Evolutionary conservation across 2,888 invertebrate genomes (phyloP).

Genomic region (Axea sp.): DNA sequence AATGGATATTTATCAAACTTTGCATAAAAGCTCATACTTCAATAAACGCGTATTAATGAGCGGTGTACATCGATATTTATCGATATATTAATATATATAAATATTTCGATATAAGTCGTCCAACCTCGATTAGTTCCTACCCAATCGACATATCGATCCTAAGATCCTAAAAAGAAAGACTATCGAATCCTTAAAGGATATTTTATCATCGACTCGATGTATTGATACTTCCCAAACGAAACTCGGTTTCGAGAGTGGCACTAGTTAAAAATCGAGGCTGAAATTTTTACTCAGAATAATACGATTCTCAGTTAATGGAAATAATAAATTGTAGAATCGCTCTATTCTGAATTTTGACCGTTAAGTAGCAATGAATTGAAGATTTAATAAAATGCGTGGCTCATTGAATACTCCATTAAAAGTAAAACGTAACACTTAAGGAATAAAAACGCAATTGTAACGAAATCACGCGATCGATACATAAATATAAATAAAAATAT

Average conservation of each 20-base stretch:
- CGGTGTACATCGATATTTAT: neutral
- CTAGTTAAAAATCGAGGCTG: conserved; percentile 31
- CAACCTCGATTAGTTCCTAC: conserved; percentile 9
- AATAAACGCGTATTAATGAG: no score
- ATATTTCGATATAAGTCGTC: neutral
- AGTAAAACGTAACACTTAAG: conserved; percentile 48
- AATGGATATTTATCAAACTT: no score
- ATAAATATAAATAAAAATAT: conserved; percentile 28
- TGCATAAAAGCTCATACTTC: no score
- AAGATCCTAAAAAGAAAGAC: no score
- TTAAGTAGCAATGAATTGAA: conserved; percentile 43
- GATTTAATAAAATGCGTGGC: conserved; percentile 33
- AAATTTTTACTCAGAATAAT: conserved; percentile 11
- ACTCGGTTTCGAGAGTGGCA: conserved; percentile 37
- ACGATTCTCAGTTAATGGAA: no score
- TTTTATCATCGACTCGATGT: conserved; percentile 12
- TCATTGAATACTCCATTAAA: conserved; percentile 53
- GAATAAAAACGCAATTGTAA: conserved; percentile 45
- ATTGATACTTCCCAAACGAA: conserved; percentile 25
- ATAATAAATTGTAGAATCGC: conserved; percentile 1
- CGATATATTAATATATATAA: neutral
- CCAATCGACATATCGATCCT: conserved; percentile 19
- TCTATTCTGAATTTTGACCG: conserved; percentile 1
- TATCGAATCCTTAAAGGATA: neutral
- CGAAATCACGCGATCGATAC: conserved; percentile 54